phyloP scores from a whole-genome alignment of 1,140 invertebrate species.

The Ruditapes philippinarum region DNA sequence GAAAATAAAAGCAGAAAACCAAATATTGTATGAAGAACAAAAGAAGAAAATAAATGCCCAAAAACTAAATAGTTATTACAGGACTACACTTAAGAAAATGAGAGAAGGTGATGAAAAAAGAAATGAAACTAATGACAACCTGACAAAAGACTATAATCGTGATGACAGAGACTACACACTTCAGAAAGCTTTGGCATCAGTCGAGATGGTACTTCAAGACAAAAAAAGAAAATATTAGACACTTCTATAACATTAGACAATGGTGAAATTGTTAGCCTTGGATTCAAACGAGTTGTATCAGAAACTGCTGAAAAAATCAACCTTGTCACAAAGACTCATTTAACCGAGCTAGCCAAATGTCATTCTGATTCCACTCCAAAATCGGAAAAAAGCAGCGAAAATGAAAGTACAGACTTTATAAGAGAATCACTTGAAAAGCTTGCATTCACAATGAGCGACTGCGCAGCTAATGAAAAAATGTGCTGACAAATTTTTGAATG shows the following conservation, averaged over 20 bases:
- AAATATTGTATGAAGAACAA: too few relatives aligned
- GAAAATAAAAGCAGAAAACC: too few relatives aligned
- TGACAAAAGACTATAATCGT: neutral
- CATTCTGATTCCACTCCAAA: neutral
- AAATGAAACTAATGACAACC: neutral
- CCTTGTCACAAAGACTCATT: slow-evolving; percentile 15
- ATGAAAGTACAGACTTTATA: neutral
- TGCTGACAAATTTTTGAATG: slow-evolving; percentile 29
- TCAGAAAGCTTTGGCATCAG: too few relatives aligned
- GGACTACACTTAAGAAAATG: neutral
- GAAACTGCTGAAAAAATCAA: slow-evolving; percentile 35
- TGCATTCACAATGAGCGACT: slow-evolving; percentile 50
- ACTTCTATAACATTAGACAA: slow-evolving; percentile 50
- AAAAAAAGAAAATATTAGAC: slow-evolving; percentile 59
- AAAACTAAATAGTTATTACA: slow-evolving; percentile 29
- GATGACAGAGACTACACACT: too few relatives aligned
- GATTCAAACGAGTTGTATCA: slow-evolving; percentile 11
- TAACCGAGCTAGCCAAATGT: neutral
- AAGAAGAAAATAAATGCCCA: too few relatives aligned
- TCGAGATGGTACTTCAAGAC: slow-evolving; percentile 53
- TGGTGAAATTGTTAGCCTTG: slow-evolving; percentile 58
- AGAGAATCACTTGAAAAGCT: slow-evolving; percentile 46
- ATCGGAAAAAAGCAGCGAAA: neutral
- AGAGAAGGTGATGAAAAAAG: too few relatives aligned
- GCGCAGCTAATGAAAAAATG: slow-evolving; percentile 45